A percentile compares a stretch with the other conserved stretches of the same genome.
Conservation (phyloP, 1,140 invertebrate genomes). For the Theocolax elegans region DNA sequence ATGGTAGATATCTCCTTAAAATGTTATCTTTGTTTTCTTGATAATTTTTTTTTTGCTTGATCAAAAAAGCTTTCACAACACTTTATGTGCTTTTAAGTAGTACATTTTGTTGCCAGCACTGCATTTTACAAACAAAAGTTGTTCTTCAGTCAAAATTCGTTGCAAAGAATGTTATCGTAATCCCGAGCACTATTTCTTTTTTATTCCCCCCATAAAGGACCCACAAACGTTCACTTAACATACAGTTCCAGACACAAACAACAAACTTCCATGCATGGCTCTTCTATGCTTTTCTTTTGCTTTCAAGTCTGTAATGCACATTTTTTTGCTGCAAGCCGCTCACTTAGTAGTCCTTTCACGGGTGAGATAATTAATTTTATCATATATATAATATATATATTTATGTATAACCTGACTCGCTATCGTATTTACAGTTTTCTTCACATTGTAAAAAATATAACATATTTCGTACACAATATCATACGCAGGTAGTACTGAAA, state of each 20-base stretch:
- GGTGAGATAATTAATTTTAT: constrained; percentile 50
- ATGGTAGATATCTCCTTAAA: constrained; percentile 8
- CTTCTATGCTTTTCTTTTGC: background rate
- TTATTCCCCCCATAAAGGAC: constrained; percentile 10
- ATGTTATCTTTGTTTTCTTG: constrained; percentile 23
- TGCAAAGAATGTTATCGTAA: constrained; percentile 16
- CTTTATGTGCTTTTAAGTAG: constrained; percentile 8
- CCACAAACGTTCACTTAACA: constrained; percentile 23
- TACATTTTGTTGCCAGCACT: constrained; percentile 25
- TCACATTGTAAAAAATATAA: constrained; percentile 69
- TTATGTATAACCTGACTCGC: constrained; percentile 59
- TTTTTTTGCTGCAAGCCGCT: constrained; percentile 49
- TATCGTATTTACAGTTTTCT: constrained; percentile 66
- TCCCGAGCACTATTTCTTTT: constrained; percentile 29
- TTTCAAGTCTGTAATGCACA: constrained; percentile 49
- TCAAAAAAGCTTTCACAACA: constrained; percentile 19
- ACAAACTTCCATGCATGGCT: constrained; percentile 16
- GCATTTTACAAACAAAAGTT: constrained; percentile 25
- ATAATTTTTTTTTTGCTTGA: constrained; percentile 28
- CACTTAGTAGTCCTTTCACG: constrained; percentile 47
- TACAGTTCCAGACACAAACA: background rate
- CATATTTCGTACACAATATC: constrained; percentile 66
- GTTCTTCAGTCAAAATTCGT: constrained; percentile 5
- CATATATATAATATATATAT: constrained; percentile 51
- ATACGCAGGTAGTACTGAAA: constrained; percentile 67